Percentiles rank a stretch among this genome's conserved stretches.
Conservation (phyloP, 2,113 vertebrate genomes). For the Mustelus asterias region DNA sequence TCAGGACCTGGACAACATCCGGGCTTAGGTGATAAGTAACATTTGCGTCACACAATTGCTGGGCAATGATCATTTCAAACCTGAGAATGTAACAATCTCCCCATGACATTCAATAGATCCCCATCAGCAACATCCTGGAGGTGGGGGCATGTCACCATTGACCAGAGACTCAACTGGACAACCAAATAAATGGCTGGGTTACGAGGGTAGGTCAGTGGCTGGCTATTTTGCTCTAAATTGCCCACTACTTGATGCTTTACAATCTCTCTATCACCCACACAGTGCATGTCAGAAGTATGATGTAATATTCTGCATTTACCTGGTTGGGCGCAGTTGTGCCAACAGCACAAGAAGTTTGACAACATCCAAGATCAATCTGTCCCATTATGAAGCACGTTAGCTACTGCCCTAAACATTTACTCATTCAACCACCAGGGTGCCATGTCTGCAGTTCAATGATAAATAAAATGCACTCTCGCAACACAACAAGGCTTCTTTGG, state of each 20-base stretch:
- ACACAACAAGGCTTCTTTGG: not conserved
- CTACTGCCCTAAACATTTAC: not conserved
- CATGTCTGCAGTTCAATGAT: not conserved
- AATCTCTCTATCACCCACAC: not conserved
- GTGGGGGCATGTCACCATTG: too few species aligned
- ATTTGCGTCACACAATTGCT: too few species aligned
- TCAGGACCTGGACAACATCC: too few species aligned
- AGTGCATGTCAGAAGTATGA: not conserved
- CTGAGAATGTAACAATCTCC: too few species aligned
- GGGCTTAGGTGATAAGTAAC: too few species aligned
- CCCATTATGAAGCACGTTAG: not conserved
- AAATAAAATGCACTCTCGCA: not conserved
- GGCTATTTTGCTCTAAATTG: not conserved
- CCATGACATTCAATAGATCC: too few species aligned
- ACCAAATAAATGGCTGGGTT: too few species aligned
- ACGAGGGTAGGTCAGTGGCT: not conserved
- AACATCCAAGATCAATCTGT: not conserved
- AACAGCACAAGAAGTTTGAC: not conserved
- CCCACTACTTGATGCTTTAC: not conserved
- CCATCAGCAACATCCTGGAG: too few species aligned
- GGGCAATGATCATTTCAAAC: too few species aligned
- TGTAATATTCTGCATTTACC: not conserved
- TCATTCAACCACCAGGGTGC: not conserved
- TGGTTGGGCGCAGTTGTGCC: not conserved
- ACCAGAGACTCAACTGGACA: not conserved